Percentiles rank a stretch among this genome's conserved stretches.
Conservation (phyloP, 2,113 vertebrate genomes). For the Boleophthalmus pectinirostris region DNA sequence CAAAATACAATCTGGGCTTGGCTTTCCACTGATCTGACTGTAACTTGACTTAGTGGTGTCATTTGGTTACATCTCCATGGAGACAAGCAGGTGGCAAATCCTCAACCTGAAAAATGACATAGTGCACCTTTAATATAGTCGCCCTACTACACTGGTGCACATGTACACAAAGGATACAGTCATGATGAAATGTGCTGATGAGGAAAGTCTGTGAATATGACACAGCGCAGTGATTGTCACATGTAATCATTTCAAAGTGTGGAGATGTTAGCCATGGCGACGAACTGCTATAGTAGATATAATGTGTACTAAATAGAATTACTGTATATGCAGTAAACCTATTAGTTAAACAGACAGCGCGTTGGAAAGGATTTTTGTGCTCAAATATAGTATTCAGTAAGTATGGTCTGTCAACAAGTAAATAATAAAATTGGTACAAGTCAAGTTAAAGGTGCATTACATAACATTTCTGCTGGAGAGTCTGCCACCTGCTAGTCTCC, state of each 20-base stretch:
- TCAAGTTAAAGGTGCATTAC: too few relatives aligned
- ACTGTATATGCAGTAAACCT: slow-evolving; percentile 3
- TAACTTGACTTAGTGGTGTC: too few relatives aligned
- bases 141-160: too few relatives aligned
- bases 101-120: too few relatives aligned
- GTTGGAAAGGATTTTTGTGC: background rate
- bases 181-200: background rate
- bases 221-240: background rate
- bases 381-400: background rate
- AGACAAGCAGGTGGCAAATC: too few relatives aligned
- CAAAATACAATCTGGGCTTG: too few relatives aligned
- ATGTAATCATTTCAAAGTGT: background rate
- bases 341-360: background rate
- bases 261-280: background rate
- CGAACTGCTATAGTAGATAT: background rate
- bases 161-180: too few relatives aligned
- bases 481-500: too few relatives aligned
- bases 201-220: background rate
- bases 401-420: background rate
- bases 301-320: slow-evolving; percentile 43
- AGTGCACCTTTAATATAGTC: too few relatives aligned
- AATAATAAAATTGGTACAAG: background rate
- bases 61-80: too few relatives aligned
- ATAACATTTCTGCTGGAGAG: too few relatives aligned
- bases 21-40: too few relatives aligned